Percentiles rank a stretch among this genome's conserved stretches.
These are phyloP conservation scores for Halocynthia aurantium DNA, from an alignment of 23 tunicate species.

Conservation along the genomic window DNA sequence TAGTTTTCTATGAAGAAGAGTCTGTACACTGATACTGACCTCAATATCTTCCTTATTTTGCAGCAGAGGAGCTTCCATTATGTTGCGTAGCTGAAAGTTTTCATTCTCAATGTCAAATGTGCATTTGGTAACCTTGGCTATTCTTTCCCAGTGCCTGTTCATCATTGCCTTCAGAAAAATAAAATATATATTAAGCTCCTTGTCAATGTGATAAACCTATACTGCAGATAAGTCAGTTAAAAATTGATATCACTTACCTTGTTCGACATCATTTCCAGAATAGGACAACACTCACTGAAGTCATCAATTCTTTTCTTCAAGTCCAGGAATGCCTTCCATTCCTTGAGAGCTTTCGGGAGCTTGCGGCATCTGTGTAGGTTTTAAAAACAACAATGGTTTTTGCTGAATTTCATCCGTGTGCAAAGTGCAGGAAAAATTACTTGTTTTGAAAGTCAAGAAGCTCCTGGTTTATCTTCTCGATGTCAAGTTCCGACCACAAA, in stretches of 20 bases:
- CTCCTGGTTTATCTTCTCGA: slow-evolving; percentile 91
- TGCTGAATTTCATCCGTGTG: not conserved
- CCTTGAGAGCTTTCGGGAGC: slow-evolving; percentile 91
- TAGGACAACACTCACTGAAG: slow-evolving; percentile 93
- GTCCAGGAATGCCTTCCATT: slow-evolving; percentile 94
- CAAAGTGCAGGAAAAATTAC: slow-evolving; percentile 15
- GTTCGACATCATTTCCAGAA: slow-evolving; percentile 92
- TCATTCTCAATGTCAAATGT: slow-evolving; percentile 91
- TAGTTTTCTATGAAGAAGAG: not conserved
- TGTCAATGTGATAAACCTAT: not conserved
- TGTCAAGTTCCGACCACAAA: slow-evolving; percentile 93
- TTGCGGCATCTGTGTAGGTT: slow-evolving; percentile 76
- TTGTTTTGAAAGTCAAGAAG: slow-evolving; percentile 93
- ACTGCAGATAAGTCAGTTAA: not conserved
- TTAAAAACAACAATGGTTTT: too few relatives aligned
- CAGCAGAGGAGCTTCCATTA: slow-evolving; percentile 96
- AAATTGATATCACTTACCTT: slow-evolving; percentile 25
- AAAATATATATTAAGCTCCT: not conserved
- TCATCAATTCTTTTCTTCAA: slow-evolving; percentile 89
- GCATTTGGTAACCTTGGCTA: slow-evolving; percentile 67
- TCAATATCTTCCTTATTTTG: slow-evolving; percentile 95
- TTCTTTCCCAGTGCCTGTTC: slow-evolving; percentile 93
- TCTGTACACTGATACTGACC: slow-evolving; percentile 15
- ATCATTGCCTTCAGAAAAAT: slow-evolving; percentile 71
- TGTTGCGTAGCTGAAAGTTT: slow-evolving; percentile 90